Evolutionary conservation across 2,888 invertebrate species (phyloP).

Genomic region (Eurois occulta): DNA sequence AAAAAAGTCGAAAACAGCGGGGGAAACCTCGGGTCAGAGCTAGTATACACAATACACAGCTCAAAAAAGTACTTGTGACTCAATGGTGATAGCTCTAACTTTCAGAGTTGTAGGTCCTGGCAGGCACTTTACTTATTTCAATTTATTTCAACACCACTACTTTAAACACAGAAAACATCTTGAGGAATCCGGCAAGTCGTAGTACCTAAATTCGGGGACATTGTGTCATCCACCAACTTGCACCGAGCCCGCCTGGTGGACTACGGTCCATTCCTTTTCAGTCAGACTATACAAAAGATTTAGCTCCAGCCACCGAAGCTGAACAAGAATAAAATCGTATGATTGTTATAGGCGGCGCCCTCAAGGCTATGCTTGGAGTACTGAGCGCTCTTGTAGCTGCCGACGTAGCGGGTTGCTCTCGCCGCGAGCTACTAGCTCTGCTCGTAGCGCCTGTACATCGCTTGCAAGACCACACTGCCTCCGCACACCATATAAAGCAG

Average conservation of each 20-base stretch:
- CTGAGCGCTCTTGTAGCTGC: conserved; percentile 97
- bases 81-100: neutral
- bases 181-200: neutral
- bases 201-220: neutral
- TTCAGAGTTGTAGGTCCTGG: neutral
- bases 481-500: conserved; percentile 91
- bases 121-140: neutral
- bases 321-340: neutral
- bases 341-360: conserved; percentile 93
- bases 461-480: conserved; percentile 84
- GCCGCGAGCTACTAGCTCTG: conserved; percentile 94
- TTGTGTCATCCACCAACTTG: neutral
- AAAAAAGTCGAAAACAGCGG: neutral
- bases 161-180: neutral
- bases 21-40: neutral
- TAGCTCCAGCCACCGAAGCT: neutral
- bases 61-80: neutral
- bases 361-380: conserved; percentile 97
- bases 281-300: neutral
- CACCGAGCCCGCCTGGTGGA: neutral
- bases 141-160: neutral
- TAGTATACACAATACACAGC: neutral
- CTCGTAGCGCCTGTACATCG: conserved; percentile 93
- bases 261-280: neutral
- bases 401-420: conserved; percentile 94